Evolutionary conservation across 2,113 vertebrate species (phyloP).

Genomic region (Scolopax mira): DNA sequence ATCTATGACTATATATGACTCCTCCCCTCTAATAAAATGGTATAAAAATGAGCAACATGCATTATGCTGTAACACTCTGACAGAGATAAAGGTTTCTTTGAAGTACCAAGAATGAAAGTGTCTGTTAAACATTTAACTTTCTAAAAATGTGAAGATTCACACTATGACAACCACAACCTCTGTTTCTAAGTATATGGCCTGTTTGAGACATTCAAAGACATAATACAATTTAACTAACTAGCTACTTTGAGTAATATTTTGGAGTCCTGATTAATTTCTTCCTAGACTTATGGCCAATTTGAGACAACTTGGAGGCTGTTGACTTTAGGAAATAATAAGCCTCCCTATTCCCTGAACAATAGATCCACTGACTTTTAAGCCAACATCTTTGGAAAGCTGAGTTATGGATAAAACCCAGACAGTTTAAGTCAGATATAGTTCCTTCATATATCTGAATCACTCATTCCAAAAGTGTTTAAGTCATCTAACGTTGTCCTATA

Average conservation of each 20-base stretch:
- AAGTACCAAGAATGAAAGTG: conserved; percentile 7
- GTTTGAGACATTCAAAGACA: background rate
- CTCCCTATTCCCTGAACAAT: background rate
- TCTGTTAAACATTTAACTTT: background rate
- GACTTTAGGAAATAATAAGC: background rate
- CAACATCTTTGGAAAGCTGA: background rate
- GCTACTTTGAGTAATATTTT: background rate
- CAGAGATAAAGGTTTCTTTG: conserved; percentile 43
- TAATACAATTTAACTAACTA: background rate
- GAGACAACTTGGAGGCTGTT: background rate
- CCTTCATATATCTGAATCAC: background rate
- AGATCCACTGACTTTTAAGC: background rate
- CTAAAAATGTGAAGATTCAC: background rate
- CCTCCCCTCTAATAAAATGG: conserved; percentile 15
- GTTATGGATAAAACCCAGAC: background rate
- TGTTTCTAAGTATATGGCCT: background rate
- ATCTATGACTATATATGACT: background rate
- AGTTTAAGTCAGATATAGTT: background rate
- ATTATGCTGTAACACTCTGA: background rate
- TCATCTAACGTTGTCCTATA: background rate
- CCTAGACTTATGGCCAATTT: conserved; percentile 8
- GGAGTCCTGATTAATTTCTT: conserved; percentile 40
- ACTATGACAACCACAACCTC: background rate
- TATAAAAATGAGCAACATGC: conserved; percentile 20
- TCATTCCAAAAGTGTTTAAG: background rate